Evolutionary conservation across 2,888 invertebrate species (phyloP).

Genomic region (Torymus auratus): DNA sequence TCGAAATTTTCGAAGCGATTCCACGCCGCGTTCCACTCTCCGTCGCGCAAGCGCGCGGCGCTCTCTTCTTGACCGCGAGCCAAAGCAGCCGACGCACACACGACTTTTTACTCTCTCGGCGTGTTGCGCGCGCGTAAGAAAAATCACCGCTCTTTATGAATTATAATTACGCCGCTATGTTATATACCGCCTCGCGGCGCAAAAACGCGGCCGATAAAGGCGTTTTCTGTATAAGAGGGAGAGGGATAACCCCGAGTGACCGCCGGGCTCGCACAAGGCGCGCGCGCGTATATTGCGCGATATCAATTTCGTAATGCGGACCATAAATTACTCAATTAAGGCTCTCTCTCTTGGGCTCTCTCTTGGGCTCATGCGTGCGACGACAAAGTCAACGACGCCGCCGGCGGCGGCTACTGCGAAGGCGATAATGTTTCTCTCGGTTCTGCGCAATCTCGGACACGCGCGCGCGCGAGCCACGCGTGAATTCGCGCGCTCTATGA

Average conservation of each 20-base stretch:
- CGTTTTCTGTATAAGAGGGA: constrained; percentile 11
- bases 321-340: constrained; percentile 44
- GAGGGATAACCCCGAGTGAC: constrained; percentile 49
- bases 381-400: too few relatives aligned
- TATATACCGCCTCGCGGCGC: too few relatives aligned
- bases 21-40: background rate
- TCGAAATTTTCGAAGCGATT: constrained; percentile 31
- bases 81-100: constrained; percentile 25
- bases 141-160: background rate
- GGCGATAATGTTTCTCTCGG: constrained; percentile 12
- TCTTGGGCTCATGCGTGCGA: background rate
- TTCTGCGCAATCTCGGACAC: constrained; percentile 11
- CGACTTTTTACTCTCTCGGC: constrained; percentile 2
- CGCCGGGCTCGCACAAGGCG: background rate
- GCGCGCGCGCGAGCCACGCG: background rate
- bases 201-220: constrained; percentile 8
- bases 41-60: background rate
- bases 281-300: background rate
- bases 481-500: background rate
- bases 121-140: background rate
- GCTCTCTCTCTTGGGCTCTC: background rate
- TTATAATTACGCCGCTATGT: too few relatives aligned
- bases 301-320: constrained; percentile 45
- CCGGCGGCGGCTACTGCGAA: background rate
- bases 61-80: constrained; percentile 34